These are phyloP conservation scores for Chalcosyrphus nemorum DNA, from an alignment of 2,888 invertebrate species.

Conservation along the genomic window DNA sequence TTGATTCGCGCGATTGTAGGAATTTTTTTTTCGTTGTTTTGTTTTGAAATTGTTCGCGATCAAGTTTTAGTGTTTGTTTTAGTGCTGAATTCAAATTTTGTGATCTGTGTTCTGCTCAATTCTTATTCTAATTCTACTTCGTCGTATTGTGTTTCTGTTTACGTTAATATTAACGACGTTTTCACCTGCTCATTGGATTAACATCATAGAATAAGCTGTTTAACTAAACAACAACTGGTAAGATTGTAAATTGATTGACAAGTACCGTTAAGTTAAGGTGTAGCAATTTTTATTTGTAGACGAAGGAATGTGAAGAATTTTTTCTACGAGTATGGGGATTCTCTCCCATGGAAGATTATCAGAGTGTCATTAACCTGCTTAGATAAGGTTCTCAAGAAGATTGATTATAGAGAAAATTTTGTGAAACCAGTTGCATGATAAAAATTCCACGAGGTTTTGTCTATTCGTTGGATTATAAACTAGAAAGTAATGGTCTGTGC, in stretches of 20 bases:
- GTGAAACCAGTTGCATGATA: background rate
- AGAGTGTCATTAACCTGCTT: constrained; percentile 25
- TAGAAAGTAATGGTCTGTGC: too few relatives aligned
- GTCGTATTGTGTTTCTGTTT: background rate
- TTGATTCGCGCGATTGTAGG: constrained; percentile 22
- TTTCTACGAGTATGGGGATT: background rate
- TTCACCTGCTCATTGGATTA: constrained; percentile 34
- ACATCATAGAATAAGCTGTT: background rate
- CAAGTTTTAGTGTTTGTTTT: background rate
- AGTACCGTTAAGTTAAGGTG: constrained; percentile 9
- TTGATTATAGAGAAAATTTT: background rate
- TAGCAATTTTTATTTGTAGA: background rate
- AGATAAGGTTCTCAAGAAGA: background rate
- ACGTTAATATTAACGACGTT: background rate
- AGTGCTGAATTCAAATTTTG: constrained; percentile 10
- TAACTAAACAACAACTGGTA: constrained; percentile 20
- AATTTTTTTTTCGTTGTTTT: constrained; percentile 14
- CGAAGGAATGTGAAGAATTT: background rate
- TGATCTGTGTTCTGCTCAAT: background rate
- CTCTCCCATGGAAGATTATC: background rate
- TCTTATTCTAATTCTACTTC: too few relatives aligned
- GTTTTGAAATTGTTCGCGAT: constrained; percentile 6
- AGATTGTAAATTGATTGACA: constrained; percentile 5
- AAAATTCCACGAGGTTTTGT: background rate
- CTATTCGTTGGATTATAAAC: too few relatives aligned